phyloP scores from a whole-genome alignment of 2,113 vertebrate genomes.

The Oncorhynchus mykiss region DNA sequence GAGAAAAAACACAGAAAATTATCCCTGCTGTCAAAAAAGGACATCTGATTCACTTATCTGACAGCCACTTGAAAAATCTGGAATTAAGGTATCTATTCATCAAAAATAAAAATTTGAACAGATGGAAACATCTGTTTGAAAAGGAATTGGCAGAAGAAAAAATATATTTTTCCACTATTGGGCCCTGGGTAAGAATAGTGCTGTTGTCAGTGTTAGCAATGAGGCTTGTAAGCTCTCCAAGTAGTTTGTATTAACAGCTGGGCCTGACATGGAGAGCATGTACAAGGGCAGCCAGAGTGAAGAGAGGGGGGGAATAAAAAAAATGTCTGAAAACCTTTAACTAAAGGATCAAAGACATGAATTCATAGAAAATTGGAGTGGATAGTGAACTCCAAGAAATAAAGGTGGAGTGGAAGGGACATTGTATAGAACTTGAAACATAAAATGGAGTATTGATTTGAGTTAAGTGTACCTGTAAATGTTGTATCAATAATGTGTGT shows the following conservation, averaged over 20 bases:
- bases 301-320: slow-evolving; percentile 38
- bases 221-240: slow-evolving; percentile 76
- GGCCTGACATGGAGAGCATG: slow-evolving; percentile 81
- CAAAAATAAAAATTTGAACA: slow-evolving; percentile 55
- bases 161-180: slow-evolving; percentile 49
- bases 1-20: slow-evolving; percentile 19
- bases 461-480: neutral
- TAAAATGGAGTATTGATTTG: neutral
- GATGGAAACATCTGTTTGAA: slow-evolving; percentile 63
- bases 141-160: slow-evolving; percentile 42
- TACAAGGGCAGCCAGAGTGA: slow-evolving; percentile 73
- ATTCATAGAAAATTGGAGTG: neutral
- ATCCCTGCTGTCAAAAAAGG: slow-evolving; percentile 36
- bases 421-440: neutral
- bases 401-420: neutral
- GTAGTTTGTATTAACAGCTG: slow-evolving; percentile 83
- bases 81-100: slow-evolving; percentile 51
- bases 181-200: slow-evolving; percentile 68
- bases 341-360: neutral
- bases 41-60: slow-evolving; percentile 56
- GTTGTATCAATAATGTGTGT: too few relatives aligned
- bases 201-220: slow-evolving; percentile 75
- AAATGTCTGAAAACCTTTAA: neutral
- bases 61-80: slow-evolving; percentile 51
- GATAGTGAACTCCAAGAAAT: neutral